Conservation (phyloP, 1,140 invertebrate species). For the Cotesia typhae region DNA sequence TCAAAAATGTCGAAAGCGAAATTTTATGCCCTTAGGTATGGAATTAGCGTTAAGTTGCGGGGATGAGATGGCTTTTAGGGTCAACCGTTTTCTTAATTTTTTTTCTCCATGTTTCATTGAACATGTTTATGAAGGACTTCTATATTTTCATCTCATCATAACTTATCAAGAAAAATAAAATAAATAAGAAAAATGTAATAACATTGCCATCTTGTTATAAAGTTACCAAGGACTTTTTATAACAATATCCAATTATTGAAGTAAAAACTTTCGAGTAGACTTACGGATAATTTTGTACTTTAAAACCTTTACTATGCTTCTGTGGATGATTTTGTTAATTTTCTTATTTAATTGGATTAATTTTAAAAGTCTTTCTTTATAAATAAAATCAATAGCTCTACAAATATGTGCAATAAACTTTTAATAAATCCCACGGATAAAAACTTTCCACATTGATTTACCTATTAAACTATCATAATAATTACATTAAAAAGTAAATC, state of each 20-base stretch:
- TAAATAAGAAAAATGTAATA: no score
- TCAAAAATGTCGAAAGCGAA: no score
- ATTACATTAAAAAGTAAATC: constrained; percentile 1
- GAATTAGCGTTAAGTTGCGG: no score
- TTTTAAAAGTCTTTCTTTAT: constrained; percentile 25
- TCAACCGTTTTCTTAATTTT: background rate
- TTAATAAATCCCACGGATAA: constrained; percentile 14
- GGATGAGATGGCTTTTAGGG: no score
- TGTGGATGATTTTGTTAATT: background rate
- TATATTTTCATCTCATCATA: no score
- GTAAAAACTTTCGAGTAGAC: background rate
- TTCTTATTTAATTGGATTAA: constrained; percentile 33
- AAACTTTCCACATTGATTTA: constrained; percentile 30
- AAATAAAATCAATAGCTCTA: constrained; percentile 25
- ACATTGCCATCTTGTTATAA: no score
- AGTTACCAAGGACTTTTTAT: no score
- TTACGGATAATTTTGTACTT: no score
- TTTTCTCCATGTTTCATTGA: background rate
- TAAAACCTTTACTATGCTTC: no score
- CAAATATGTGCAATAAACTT: constrained; percentile 10
- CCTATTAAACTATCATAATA: constrained; percentile 22
- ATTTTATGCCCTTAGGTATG: no score
- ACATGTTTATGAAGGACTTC: no score
- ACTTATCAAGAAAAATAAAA: no score
- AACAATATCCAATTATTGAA: constrained; percentile 20